These are phyloP conservation scores for Lucinisca nassula DNA, from an alignment of 2,888 invertebrate genomes.

Conservation along the genomic window DNA sequence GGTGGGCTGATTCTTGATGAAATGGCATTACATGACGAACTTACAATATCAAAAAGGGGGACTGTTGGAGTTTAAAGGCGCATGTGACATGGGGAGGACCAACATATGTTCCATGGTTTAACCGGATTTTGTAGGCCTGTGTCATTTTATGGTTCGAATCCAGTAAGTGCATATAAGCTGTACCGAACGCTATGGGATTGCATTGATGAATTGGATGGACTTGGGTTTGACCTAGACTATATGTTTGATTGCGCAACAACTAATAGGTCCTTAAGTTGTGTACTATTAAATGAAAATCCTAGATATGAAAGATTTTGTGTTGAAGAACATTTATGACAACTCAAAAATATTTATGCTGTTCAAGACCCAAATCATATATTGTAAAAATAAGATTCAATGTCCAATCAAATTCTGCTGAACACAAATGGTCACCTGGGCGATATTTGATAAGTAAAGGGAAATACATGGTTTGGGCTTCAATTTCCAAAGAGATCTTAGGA, in stretches of 20 bases:
- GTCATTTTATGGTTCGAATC: too few species aligned
- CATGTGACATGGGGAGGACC: too few species aligned
- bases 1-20: neutral
- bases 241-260: slow-evolving; percentile 68
- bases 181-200: too few species aligned
- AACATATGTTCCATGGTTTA: too few species aligned
- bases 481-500: slow-evolving; percentile 11
- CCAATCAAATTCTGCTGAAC: slow-evolving; percentile 31
- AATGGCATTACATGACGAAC: neutral
- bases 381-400: slow-evolving; percentile 50
- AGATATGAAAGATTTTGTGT: too few species aligned
- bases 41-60: too few species aligned
- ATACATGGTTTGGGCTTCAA: slow-evolving; percentile 29
- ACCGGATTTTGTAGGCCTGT: too few species aligned
- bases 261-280: slow-evolving; percentile 53
- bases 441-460: slow-evolving; percentile 24
- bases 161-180: too few species aligned
- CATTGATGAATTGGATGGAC: slow-evolving; percentile 51
- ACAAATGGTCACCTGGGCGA: slow-evolving; percentile 25
- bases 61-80: too few species aligned
- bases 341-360: neutral
- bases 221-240: slow-evolving; percentile 54
- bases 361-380: slow-evolving; percentile 36
- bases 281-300: slow-evolving; percentile 40
- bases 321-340: slow-evolving; percentile 1